These are phyloP conservation scores for Phyllopteryx taeniolatus DNA, from an alignment of 2,113 vertebrate species.

Conservation along the genomic window DNA sequence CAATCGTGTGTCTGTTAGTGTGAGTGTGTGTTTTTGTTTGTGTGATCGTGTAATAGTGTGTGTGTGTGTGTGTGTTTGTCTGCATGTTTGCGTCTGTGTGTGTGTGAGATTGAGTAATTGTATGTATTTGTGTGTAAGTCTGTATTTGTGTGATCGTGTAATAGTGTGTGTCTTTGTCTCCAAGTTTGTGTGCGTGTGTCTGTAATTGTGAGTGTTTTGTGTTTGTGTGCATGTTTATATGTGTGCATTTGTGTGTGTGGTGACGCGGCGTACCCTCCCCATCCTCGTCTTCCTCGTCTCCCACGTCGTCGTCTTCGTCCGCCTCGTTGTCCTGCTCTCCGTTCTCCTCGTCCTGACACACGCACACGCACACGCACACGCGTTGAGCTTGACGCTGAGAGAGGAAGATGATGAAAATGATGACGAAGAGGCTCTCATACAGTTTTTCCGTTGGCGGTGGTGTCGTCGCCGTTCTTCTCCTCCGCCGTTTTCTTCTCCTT, in stretches of 20 bases:
- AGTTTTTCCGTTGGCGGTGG: slow-evolving; percentile 84
- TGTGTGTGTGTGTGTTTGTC: too few species aligned
- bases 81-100: too few species aligned
- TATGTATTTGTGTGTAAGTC: background rate
- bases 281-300: slow-evolving; percentile 63
- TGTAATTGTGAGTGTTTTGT: background rate
- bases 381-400: background rate
- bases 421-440: slow-evolving; percentile 66
- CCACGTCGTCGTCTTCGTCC: slow-evolving; percentile 68
- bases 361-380: background rate
- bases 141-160: background rate
- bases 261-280: slow-evolving; percentile 54
- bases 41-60: background rate
- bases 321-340: slow-evolving; percentile 67
- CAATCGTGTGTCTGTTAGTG: too few species aligned
- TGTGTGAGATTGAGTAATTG: too few species aligned
- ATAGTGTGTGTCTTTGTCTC: too few species aligned
- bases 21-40: background rate
- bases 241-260: too few species aligned
- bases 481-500: slow-evolving; percentile 90
- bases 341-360: slow-evolving; percentile 65
- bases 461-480: slow-evolving; percentile 86
- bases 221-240: background rate
- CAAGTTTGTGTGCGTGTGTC: background rate
- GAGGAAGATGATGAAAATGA: background rate